A percentile compares a stretch with the other conserved stretches of the same genome.
These are phyloP conservation scores for Pomacea canaliculata DNA, from an alignment of 2,888 invertebrate genomes.

Conservation along the genomic window DNA sequence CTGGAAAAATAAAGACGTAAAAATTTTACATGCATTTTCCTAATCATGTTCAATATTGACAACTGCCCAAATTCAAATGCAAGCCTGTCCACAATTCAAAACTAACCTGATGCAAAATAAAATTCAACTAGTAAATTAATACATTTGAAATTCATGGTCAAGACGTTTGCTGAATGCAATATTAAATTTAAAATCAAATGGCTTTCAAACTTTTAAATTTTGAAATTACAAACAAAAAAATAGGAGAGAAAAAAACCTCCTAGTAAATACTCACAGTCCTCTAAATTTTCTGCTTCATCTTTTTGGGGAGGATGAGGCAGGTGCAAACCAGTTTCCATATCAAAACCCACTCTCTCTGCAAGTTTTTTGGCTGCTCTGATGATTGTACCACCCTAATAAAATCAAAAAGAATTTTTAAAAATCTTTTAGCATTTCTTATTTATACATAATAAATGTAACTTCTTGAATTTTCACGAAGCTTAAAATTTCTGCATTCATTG, in stretches of 20 bases:
- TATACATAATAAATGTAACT: too few relatives aligned
- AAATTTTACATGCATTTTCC: background rate
- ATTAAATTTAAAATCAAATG: too few relatives aligned
- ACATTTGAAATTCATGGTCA: too few relatives aligned
- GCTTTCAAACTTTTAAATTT: too few relatives aligned
- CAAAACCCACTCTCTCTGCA: slow-evolving; percentile 77
- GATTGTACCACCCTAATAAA: slow-evolving; percentile 78
- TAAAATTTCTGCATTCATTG: too few relatives aligned
- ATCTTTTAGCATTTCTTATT: too few relatives aligned
- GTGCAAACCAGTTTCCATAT: slow-evolving; percentile 70
- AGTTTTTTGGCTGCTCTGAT: slow-evolving; percentile 85
- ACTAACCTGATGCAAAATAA: too few relatives aligned
- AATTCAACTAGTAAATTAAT: too few relatives aligned
- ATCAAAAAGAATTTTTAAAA: background rate
- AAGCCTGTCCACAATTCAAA: background rate
- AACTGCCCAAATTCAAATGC: background rate
- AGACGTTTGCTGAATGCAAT: too few relatives aligned
- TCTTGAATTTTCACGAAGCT: too few relatives aligned
- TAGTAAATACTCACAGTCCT: slow-evolving; percentile 59
- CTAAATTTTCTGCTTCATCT: slow-evolving; percentile 68
- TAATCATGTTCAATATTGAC: background rate
- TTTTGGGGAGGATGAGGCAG: slow-evolving; percentile 44
- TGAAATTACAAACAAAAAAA: too few relatives aligned
- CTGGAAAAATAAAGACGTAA: slow-evolving; percentile 46
- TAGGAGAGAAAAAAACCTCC: too few relatives aligned